Evolutionary conservation across 2,888 invertebrate species (phyloP).

Genomic region (Cheilosia vulpina): DNA sequence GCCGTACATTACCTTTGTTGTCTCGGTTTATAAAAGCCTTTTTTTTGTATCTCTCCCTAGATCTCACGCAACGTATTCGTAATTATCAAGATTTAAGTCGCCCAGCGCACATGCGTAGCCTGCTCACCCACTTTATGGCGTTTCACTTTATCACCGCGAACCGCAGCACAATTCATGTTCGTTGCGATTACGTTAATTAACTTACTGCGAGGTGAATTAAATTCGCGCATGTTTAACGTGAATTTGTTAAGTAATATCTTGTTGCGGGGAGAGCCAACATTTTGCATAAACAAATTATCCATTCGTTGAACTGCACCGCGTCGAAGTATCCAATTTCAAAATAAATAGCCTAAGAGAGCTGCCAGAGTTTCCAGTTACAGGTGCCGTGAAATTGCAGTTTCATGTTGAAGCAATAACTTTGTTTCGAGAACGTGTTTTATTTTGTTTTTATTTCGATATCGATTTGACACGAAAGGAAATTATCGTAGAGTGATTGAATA

Average conservation of each 20-base stretch:
- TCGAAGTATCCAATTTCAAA: slow-evolving; percentile 53
- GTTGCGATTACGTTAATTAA: slow-evolving; percentile 20
- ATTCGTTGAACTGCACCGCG: slow-evolving; percentile 24
- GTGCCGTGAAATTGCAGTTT: slow-evolving; percentile 41
- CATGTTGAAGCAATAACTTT: slow-evolving; percentile 28
- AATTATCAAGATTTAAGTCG: slow-evolving; percentile 4
- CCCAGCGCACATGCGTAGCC: slow-evolving; percentile 8
- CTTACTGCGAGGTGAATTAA: slow-evolving; percentile 19
- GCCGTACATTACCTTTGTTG: too few species aligned
- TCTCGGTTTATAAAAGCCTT: not conserved
- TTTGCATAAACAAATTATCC: slow-evolving; percentile 12
- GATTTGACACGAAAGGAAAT: slow-evolving; percentile 62
- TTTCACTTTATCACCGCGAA: not conserved
- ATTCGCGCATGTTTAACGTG: slow-evolving; percentile 20
- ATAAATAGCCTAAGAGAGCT: slow-evolving; percentile 36
- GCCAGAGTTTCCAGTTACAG: slow-evolving; percentile 45
- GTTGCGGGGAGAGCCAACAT: not conserved
- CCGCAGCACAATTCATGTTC: not conserved
- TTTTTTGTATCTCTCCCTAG: not conserved
- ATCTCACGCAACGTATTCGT: not conserved
- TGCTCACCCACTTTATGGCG: not conserved
- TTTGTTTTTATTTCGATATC: slow-evolving; percentile 16
- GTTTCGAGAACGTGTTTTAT: slow-evolving; percentile 8
- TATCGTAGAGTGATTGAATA: slow-evolving; percentile 34
- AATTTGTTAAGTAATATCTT: slow-evolving; percentile 12